A percentile compares a stretch with the other conserved stretches of the same genome.
Conservation (phyloP, 2,113 vertebrate genomes). For the Cnemophilus loriae region DNA sequence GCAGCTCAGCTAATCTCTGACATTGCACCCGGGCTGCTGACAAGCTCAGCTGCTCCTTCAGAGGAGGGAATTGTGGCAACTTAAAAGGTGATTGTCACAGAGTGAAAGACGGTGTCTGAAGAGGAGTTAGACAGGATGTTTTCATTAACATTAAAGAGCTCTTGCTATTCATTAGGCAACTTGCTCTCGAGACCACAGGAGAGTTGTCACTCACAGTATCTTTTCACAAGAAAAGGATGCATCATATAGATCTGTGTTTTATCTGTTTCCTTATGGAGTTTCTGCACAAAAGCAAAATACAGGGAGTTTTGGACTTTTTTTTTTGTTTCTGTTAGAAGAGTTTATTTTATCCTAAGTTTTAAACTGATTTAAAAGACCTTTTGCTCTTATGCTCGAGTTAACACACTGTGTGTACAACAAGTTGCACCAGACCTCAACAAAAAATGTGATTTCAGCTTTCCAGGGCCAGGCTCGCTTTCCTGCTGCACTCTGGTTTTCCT, state of each 20-base stretch:
- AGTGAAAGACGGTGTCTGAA: not conserved
- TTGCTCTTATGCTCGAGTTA: not conserved
- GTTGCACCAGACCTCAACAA: not conserved
- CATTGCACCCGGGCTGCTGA: slow-evolving; percentile 13
- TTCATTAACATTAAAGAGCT: slow-evolving; percentile 32
- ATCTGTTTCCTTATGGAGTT: not conserved
- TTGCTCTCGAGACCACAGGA: not conserved
- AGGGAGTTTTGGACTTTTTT: not conserved
- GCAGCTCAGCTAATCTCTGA: slow-evolving; percentile 25
- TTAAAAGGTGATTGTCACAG: not conserved
- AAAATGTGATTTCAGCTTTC: not conserved
- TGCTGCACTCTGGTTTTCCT: not conserved
- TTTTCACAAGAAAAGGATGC: not conserved
- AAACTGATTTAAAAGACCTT: not conserved
- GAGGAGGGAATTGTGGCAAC: not conserved
- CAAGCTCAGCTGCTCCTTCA: not conserved
- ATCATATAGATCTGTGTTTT: not conserved
- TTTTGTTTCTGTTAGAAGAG: not conserved
- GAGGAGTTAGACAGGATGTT: not conserved
- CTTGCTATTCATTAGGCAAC: not conserved
- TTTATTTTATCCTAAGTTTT: not conserved
- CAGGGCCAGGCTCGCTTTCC: not conserved
- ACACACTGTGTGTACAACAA: accelerated
- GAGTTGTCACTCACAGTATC: not conserved
- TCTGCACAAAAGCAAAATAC: not conserved